Conservation (phyloP, 2,888 invertebrate genomes). For the Lasioglossum calceatum region DNA sequence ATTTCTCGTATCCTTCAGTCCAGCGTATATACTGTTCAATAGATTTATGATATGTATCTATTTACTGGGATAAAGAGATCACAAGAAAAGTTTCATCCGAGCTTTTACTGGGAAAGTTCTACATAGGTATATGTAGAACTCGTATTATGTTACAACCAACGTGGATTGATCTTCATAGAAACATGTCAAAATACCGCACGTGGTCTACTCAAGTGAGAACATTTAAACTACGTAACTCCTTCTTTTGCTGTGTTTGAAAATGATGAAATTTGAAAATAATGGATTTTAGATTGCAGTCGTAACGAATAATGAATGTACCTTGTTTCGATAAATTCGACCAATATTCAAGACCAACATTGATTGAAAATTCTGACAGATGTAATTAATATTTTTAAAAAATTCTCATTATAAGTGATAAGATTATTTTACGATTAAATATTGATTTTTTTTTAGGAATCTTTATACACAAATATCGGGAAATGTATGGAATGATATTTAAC, state of each 20-base stretch:
- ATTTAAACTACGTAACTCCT: background rate
- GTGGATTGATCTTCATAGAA: background rate
- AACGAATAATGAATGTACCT: slow-evolving; percentile 4
- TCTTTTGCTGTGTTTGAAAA: background rate
- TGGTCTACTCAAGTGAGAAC: slow-evolving; percentile 20
- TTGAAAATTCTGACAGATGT: slow-evolving; percentile 3
- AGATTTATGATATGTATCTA: background rate
- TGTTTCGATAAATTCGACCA: slow-evolving; percentile 16
- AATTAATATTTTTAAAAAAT: background rate
- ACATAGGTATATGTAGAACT: background rate
- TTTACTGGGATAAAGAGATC: background rate
- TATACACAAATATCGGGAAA: background rate
- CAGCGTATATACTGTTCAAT: background rate
- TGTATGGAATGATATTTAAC: slow-evolving; percentile 12
- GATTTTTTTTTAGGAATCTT: slow-evolving; percentile 28
- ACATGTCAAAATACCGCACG: slow-evolving; percentile 10
- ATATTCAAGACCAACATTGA: background rate
- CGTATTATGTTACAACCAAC: slow-evolving; percentile 5
- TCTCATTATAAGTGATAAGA: background rate
- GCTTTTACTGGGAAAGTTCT: background rate
- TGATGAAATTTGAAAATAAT: slow-evolving; percentile 14
- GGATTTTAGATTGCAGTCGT: background rate
- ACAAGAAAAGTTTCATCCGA: background rate
- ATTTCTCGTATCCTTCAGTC: background rate
- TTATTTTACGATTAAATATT: slow-evolving; percentile 6